Percentiles rank a stretch among this genome's conserved stretches.
phyloP scores from a whole-genome alignment of 2,888 invertebrate genomes.

The Napeogenes sylphis region DNA sequence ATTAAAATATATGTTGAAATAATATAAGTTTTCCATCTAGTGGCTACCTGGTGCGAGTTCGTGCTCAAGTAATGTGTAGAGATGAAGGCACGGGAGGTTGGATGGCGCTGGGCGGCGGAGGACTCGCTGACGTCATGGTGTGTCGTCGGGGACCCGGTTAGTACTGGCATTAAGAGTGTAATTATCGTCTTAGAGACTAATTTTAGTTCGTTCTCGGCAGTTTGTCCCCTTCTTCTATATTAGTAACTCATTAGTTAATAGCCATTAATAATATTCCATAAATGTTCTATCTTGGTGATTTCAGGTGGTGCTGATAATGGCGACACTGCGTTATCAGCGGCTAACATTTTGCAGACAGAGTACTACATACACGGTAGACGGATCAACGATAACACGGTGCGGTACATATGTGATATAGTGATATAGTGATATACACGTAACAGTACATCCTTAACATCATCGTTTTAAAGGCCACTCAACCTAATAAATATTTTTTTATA shows the following conservation, averaged over 20 bases:
- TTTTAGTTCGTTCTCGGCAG: too few relatives aligned
- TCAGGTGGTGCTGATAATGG: slow-evolving; percentile 18
- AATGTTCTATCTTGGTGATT: not conserved
- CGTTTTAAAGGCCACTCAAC: too few relatives aligned
- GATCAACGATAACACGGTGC: slow-evolving; percentile 94
- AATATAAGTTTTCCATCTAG: slow-evolving; percentile 61
- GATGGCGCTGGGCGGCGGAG: slow-evolving; percentile 96
- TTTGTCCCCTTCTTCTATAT: too few relatives aligned
- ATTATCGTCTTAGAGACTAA: too few relatives aligned
- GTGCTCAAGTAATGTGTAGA: slow-evolving; percentile 99
- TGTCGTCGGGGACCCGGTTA: slow-evolving; percentile 79
- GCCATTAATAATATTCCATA: not conserved
- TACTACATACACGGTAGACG: slow-evolving; percentile 95
- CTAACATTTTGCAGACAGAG: slow-evolving; percentile 84
- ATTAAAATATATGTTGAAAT: not conserved
- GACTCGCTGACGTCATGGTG: slow-evolving; percentile 95
- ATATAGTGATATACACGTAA: not conserved
- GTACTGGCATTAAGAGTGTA: too few relatives aligned
- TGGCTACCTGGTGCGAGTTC: slow-evolving; percentile 96
- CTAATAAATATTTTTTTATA: too few relatives aligned
- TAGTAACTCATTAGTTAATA: too few relatives aligned
- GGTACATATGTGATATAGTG: slow-evolving; percentile 37
- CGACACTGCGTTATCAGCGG: slow-evolving; percentile 63
- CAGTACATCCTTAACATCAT: too few relatives aligned
- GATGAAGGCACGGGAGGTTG: slow-evolving; percentile 98